Conservation (phyloP, 2,113 vertebrate species). For the Entomyzon cyanotis region DNA sequence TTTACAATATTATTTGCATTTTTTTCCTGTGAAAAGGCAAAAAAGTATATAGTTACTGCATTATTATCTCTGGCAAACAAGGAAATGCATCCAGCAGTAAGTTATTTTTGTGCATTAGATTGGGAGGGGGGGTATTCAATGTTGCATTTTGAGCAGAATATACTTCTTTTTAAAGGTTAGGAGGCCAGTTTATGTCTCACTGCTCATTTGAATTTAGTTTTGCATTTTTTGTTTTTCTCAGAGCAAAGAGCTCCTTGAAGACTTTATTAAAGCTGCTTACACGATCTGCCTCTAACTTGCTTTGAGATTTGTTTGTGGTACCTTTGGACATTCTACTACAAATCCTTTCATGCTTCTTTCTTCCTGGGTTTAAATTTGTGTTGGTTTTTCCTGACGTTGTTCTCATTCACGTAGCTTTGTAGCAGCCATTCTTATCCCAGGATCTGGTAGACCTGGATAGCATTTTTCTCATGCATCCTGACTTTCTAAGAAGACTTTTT, state of each 20-base stretch:
- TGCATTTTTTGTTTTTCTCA: neutral
- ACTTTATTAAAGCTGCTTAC: neutral
- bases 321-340: neutral
- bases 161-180: neutral
- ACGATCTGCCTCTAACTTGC: neutral
- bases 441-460: neutral
- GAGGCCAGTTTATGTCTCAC: neutral
- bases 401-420: neutral
- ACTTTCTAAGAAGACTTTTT: neutral
- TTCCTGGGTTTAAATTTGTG: neutral
- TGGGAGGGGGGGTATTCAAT: neutral
- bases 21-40: neutral
- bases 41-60: neutral
- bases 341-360: neutral
- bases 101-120: neutral
- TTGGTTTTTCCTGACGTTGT: neutral
- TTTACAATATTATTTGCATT: neutral
- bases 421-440: neutral
- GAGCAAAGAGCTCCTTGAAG: neutral
- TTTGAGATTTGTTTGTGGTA: neutral
- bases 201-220: neutral
- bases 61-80: neutral
- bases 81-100: neutral
- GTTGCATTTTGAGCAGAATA: neutral
- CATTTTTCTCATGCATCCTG: neutral